Percentiles rank a stretch among this genome's conserved stretches.
phyloP scores from a whole-genome alignment of 2,797 vertebrate species.

The Gobionotothen gibberifrons region DNA sequence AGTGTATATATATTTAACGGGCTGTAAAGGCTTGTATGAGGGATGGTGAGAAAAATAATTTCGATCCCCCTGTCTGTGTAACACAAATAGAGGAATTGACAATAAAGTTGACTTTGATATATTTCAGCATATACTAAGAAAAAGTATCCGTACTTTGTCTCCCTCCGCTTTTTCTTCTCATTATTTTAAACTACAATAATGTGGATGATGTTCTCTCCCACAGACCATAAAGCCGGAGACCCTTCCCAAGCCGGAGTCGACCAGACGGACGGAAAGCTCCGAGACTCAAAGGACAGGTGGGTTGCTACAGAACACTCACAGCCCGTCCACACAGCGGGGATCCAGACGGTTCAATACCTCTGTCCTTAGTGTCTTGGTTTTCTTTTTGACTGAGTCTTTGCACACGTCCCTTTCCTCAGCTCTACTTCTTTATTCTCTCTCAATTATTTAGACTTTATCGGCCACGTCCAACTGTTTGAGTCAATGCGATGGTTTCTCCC shows the following conservation, averaged over 20 bases:
- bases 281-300: slow-evolving; percentile 84
- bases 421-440: slow-evolving; percentile 26
- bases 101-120: no score
- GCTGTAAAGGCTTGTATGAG: no score
- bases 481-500: slow-evolving; percentile 49
- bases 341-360: slow-evolving; percentile 13
- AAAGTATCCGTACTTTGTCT: not conserved
- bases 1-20: no score
- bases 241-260: slow-evolving; percentile 73
- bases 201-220: slow-evolving; percentile 28
- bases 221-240: slow-evolving; percentile 83
- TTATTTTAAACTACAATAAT: slow-evolving; percentile 14
- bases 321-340: no score
- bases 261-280: slow-evolving; percentile 79
- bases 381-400: slow-evolving; percentile 25
- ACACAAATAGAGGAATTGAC: no score
- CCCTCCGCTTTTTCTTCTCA: not conserved
- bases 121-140: not conserved
- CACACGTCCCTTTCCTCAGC: slow-evolving; percentile 13
- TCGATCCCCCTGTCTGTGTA: no score
- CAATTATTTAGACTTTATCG: slow-evolving; percentile 33
- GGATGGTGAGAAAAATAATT: no score
- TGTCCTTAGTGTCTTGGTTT: slow-evolving; percentile 16
- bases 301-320: slow-evolving; percentile 38
- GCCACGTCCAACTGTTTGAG: slow-evolving; percentile 43